Conservation (phyloP, 1,140 invertebrate genomes). For the Lepidurus packardi region DNA sequence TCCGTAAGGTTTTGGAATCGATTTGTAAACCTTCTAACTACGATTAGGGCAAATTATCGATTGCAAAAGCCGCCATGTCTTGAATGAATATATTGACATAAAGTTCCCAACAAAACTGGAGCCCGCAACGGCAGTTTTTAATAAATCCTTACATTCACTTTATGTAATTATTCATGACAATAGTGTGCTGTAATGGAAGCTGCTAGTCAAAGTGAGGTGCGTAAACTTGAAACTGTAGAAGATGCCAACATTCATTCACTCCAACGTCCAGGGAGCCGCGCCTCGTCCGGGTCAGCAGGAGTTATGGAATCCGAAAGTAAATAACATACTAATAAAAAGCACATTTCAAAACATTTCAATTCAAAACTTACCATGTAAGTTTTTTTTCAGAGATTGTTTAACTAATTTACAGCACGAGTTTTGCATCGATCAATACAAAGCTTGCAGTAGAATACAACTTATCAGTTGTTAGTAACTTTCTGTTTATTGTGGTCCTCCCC, state of each 20-base stretch:
- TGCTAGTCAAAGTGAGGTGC: neutral
- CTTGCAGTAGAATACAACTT: neutral
- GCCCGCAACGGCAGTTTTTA: neutral
- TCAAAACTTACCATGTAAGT: too few relatives aligned
- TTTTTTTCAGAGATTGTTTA: too few relatives aligned
- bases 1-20: too few relatives aligned
- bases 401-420: too few relatives aligned
- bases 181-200: neutral
- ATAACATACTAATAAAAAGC: neutral
- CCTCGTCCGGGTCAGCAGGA: conserved; percentile 16
- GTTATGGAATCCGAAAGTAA: conserved; percentile 12
- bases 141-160: neutral
- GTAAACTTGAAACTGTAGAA: neutral
- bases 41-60: neutral
- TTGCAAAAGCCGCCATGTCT: conserved; percentile 4
- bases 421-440: neutral
- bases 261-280: neutral
- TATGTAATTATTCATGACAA: neutral
- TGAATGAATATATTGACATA: conserved; percentile 11
- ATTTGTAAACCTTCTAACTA: neutral
- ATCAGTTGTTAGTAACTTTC: neutral
- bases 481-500: neutral
- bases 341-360: too few relatives aligned
- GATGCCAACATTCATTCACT: neutral
- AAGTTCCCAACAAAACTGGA: neutral